Evolutionary conservation across 1,140 invertebrate species (phyloP), one percentile per base, ranked within the genome.

Genomic region (Drosophila chauvacae): DNA sequence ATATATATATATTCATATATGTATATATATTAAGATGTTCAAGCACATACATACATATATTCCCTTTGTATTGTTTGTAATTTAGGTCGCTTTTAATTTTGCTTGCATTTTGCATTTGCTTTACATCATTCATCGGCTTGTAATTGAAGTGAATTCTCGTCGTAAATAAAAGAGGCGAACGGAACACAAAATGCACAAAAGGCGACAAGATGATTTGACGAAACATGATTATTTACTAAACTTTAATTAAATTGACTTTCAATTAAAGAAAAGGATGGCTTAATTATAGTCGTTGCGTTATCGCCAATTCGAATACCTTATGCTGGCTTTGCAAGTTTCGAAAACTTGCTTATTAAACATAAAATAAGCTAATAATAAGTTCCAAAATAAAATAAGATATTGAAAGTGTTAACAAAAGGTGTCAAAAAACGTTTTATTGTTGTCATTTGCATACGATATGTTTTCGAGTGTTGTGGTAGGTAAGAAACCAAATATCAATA

Each of bases 61-160:
- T 66, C 62, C 74, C 65, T 78, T 71, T 86, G 69, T 85, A 59
- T 86, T 81, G 69, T 87, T 56, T 87, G 83, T 82, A 79, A 85
- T 85, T 81, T 71, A 75, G 68, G 76, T 87, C 69, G 78, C 74
- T 60, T 78, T 85, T 33, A 81, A 53, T 81, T 73, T 72, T 77
- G 57, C 47, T 81, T 70, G 77, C 66, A 77, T 84, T 69, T 78
- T 70, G 77, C 66, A 77, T 84, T 69, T 78, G 53, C 50, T 81
- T 77, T 42, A 64, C 47, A 66, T 74, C 44, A 56, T 61, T 80
- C 39, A 68, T 77, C 50, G 77, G 68, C 80, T 76, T 80, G 45
- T 72, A 80, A 69, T 64, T 70, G 30, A 61, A 77, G 45, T 51
- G 5, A n/a, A n/a, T 39, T 30, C 18, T 55, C 39, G 41, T 35